Percentiles rank a stretch among this genome's conserved stretches.
Conservation (phyloP, 2,888 invertebrate species). For the Oxystoma pomonae region DNA sequence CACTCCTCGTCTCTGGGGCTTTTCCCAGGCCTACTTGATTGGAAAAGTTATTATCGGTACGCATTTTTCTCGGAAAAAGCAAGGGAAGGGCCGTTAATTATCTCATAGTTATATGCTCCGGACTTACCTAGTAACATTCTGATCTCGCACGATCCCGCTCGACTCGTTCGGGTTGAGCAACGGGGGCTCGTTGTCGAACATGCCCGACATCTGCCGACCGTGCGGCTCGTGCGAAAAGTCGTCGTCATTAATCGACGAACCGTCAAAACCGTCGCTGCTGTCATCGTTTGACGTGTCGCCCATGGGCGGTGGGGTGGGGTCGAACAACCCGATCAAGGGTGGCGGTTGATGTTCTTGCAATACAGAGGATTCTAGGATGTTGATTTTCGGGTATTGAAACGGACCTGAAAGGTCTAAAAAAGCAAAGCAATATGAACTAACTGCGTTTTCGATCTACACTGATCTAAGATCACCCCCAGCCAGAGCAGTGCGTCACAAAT, state of each 20-base stretch:
- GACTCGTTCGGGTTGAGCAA: slow-evolving; percentile 33
- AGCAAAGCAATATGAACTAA: no score
- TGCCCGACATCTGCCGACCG: slow-evolving; percentile 23
- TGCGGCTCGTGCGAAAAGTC: slow-evolving; percentile 13
- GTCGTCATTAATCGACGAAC: slow-evolving; percentile 25
- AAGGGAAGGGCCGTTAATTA: no score
- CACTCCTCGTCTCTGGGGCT: no score
- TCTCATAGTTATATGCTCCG: no score
- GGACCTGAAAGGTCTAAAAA: neutral
- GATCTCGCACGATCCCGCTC: slow-evolving; percentile 35
- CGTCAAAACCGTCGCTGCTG: slow-evolving; percentile 30
- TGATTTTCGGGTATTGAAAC: neutral
- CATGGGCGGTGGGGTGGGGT: slow-evolving; percentile 24
- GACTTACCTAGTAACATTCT: slow-evolving; percentile 29
- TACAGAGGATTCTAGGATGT: neutral
- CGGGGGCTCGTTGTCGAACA: slow-evolving; percentile 41
- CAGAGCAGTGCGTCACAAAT: no score
- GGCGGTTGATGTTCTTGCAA: slow-evolving; percentile 15
- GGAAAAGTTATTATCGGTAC: no score
- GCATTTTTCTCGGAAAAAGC: no score
- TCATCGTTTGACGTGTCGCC: slow-evolving; percentile 37
- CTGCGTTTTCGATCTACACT: no score
- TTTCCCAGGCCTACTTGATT: no score
- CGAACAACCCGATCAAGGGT: slow-evolving; percentile 21
- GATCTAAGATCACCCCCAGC: no score